Conservation (phyloP, 30 jellyfish, hydroid and myxozoan genomes). For the Turritopsis rubra region DNA sequence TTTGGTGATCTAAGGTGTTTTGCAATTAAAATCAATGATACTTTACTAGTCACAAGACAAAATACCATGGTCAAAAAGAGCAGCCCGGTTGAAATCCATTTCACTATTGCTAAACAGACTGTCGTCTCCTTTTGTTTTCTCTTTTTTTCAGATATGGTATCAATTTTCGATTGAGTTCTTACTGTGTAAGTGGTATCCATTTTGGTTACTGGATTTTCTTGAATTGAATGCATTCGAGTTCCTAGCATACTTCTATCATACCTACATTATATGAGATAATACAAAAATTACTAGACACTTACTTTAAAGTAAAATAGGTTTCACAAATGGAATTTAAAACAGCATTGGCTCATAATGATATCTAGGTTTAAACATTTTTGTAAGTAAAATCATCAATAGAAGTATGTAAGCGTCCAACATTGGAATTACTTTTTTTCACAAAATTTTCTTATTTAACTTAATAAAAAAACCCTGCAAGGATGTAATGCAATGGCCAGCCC, state of each 20-base stretch:
- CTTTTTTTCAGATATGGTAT: constrained; percentile 34
- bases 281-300: too few relatives aligned
- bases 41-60: constrained; percentile 45
- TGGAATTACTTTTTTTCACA: too few relatives aligned
- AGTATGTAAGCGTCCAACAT: too few relatives aligned
- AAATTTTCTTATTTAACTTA: too few relatives aligned
- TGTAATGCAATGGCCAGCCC: too few relatives aligned
- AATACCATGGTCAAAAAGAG: constrained; percentile 28
- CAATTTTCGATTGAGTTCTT: constrained; percentile 30
- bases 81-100: constrained; percentile 37
- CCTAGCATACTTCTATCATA: not conserved
- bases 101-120: constrained; percentile 26
- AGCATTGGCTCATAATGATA: too few relatives aligned
- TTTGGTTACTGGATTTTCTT: not conserved
- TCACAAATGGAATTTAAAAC: too few relatives aligned
- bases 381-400: too few relatives aligned
- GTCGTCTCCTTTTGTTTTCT: constrained; percentile 32
- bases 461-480: too few relatives aligned
- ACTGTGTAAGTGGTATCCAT: not conserved
- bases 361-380: too few relatives aligned
- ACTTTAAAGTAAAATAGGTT: too few relatives aligned
- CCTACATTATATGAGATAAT: not conserved
- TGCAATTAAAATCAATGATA: constrained; percentile 49
- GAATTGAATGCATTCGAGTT: not conserved
- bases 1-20: constrained; percentile 26